Evolutionary conservation across 2,797 vertebrate species (phyloP).

Genomic region (Aplochiton taeniatus): DNA sequence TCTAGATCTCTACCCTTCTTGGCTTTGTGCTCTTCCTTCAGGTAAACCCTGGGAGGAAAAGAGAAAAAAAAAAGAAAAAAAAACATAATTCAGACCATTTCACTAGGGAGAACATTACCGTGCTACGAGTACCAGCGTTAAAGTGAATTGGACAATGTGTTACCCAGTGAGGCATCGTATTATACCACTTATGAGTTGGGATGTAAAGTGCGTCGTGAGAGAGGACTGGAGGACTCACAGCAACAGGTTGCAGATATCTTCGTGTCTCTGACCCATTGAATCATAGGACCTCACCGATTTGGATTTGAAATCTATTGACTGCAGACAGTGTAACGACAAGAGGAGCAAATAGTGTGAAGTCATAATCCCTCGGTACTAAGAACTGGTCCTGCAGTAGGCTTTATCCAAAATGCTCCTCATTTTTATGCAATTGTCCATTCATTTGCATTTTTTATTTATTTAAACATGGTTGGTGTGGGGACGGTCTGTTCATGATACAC

Average conservation of each 20-base stretch:
- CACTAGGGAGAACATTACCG: no score
- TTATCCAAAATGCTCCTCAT: no score
- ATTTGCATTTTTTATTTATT: no score
- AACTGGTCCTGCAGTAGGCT: no score
- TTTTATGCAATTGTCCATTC: no score
- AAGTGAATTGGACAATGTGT: no score
- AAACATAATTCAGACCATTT: no score
- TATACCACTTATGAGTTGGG: background rate
- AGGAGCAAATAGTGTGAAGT: slow-evolving; percentile 34
- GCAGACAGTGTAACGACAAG: slow-evolving; percentile 36
- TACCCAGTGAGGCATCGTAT: background rate
- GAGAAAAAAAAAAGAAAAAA: no score
- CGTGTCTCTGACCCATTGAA: slow-evolving; percentile 86
- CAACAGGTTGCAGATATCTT: slow-evolving; percentile 81
- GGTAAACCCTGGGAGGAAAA: slow-evolving; percentile 76
- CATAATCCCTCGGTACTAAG: background rate
- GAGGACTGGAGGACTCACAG: slow-evolving; percentile 84
- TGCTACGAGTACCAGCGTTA: no score
- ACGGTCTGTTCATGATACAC: background rate
- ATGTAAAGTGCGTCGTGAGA: background rate
- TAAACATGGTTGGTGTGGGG: no score
- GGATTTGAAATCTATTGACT: slow-evolving; percentile 86
- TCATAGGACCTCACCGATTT: slow-evolving; percentile 87
- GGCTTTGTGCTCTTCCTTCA: slow-evolving; percentile 85
- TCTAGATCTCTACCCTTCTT: slow-evolving; percentile 84